phyloP scores from a whole-genome alignment of 2,797 vertebrate genomes.

The Bovichtus diacanthus region DNA sequence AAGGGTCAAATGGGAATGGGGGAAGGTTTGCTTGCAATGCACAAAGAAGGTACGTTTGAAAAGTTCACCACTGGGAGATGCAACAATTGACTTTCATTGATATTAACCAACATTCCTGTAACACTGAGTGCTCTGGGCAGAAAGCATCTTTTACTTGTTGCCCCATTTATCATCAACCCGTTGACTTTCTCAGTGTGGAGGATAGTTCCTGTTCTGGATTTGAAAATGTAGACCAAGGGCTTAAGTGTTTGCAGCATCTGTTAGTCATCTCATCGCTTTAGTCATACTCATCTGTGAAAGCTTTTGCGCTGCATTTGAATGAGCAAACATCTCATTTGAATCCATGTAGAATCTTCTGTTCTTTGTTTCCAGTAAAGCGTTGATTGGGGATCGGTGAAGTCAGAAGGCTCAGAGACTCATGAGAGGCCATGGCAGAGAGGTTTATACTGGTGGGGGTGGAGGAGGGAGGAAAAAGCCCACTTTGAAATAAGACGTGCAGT shows the following conservation, averaged over 20 bases:
- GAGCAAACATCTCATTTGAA: conserved; percentile 52
- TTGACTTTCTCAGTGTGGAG: conserved; percentile 20
- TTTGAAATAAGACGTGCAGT: conserved; percentile 51
- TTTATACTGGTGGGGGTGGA: conserved; percentile 23
- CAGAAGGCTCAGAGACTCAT: conserved; percentile 54
- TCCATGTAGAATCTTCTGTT: conserved; percentile 39
- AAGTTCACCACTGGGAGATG: not conserved
- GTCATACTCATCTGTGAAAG: conserved; percentile 49
- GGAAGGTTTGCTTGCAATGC: not conserved
- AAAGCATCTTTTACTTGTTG: not conserved
- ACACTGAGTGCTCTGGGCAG: not conserved
- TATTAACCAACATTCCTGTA: not conserved
- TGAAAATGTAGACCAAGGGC: conserved; percentile 52
- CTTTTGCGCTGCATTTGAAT: conserved; percentile 54
- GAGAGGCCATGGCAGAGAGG: conserved; percentile 53
- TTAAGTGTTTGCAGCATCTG: conserved; percentile 55
- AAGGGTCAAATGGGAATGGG: not conserved
- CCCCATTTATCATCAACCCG: conserved; percentile 6
- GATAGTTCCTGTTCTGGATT: conserved; percentile 25
- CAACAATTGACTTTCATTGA: not conserved
- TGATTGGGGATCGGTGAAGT: conserved; percentile 40
- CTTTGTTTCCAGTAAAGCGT: conserved; percentile 38
- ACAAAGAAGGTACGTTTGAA: not conserved
- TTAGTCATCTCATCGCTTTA: conserved; percentile 49
- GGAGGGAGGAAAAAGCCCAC: conserved; percentile 26